Evolutionary conservation across 2,113 vertebrate species (phyloP).

Genomic region (Callopanchax toddi): DNA sequence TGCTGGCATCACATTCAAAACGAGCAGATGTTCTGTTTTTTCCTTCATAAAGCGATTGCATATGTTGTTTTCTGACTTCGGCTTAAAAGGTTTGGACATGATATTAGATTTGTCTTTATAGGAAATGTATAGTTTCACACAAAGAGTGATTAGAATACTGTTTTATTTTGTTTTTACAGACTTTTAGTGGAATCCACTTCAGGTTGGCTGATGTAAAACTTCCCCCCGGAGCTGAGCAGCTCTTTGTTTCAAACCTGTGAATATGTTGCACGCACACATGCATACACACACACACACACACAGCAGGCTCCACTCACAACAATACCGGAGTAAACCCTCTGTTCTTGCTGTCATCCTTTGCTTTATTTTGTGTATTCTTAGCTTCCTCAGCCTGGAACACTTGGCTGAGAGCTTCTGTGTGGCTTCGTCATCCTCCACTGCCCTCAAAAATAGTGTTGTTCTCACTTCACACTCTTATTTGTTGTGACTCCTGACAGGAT

Average conservation of each 20-base stretch:
- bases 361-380: conserved; percentile 67
- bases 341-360: conserved; percentile 60
- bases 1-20: not conserved
- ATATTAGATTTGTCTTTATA: not conserved
- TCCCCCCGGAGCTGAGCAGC: conserved; percentile 61
- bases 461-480: conserved; percentile 58
- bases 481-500: conserved; percentile 62
- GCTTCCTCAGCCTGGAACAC: conserved; percentile 64
- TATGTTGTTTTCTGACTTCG: not conserved
- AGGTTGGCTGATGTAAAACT: conserved; percentile 50
- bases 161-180: conserved; percentile 54
- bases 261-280: conserved; percentile 32
- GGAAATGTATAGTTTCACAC: not conserved
- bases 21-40: not conserved
- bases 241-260: conserved; percentile 71
- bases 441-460: conserved; percentile 67
- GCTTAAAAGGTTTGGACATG: not conserved
- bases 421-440: conserved; percentile 62
- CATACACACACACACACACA: conserved; percentile 15
- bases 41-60: not conserved
- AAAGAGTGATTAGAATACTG: conserved; percentile 19
- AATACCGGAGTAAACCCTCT: conserved; percentile 59
- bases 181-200: conserved; percentile 55
- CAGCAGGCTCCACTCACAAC: conserved; percentile 59
- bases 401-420: conserved; percentile 61